Evolutionary conservation across 2,888 invertebrate species (phyloP), one percentile per base, ranked within the genome.

Genomic region (Lycaena phlaeas): DNA sequence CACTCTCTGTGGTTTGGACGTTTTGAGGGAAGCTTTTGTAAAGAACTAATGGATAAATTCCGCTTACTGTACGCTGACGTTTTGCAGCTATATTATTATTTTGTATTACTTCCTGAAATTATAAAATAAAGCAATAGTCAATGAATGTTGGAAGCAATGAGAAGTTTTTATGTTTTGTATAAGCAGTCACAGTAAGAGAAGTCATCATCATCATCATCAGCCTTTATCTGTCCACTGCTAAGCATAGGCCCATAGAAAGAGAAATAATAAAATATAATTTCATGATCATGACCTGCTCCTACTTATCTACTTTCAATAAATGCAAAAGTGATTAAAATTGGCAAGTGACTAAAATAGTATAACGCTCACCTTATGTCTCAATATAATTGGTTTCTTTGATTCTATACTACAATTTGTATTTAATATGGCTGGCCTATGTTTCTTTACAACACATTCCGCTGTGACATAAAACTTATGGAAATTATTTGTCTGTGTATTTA

Each of bases 11-110:
- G 2, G 40, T 49, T 51, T 26, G 52, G 28, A 27, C 49, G 38
- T 30, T 39, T 45, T 3, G 57, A 46, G 40, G 47, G 48, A 43
- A 3, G 2, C 38, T 40, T 17, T 53, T 49, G 26, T 51, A 41
- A 2, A 42, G 26, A 5, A 34, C 11, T 1, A 74, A 48, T 0
- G 74, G 69, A 40, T 68, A 72, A 9, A 75, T 64, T 1, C 74
- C 73, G 18, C 71, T 78, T 4, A 76, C 2, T 12, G 51, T 53
- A n/a, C 67, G 59, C 10, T 57, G 53, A 1, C 57, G 53, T 44
- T 52, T 65, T 0, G 44, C 27, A 4, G 56, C 55, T 7, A 42
- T 42, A 27, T 44, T 45, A 2, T 31, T 34, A 10, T 14, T 38
- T 18, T 17, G 28, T 15, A 43, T 4, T 9, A 37, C 10, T 11